These are phyloP conservation scores for Rhizoglyphus robini DNA, from an alignment of 1,140 invertebrate genomes.

Conservation along the genomic window DNA sequence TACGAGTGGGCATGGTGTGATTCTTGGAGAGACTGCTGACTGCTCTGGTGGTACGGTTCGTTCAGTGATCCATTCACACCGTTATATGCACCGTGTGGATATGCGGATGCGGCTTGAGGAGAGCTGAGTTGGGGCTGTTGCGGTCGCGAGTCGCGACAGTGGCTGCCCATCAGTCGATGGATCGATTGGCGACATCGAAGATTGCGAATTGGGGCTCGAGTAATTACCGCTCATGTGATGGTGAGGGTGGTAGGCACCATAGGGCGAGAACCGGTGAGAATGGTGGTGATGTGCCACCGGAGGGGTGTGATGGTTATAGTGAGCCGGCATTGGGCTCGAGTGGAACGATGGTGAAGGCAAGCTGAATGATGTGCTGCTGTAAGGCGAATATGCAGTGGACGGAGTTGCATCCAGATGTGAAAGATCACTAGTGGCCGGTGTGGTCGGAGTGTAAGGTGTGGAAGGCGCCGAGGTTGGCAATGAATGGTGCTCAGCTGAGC, in stretches of 20 bases:
- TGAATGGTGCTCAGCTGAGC: not conserved
- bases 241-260: not conserved
- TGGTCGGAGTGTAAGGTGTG: not conserved
- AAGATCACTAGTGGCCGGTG: not conserved
- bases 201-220: not conserved
- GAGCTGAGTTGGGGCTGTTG: slow-evolving; percentile 1
- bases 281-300: not conserved
- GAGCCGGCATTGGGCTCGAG: not conserved
- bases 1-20: not conserved
- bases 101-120: not conserved
- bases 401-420: not conserved
- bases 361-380: not conserved
- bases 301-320: not conserved
- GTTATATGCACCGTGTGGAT: not conserved
- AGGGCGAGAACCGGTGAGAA: not conserved
- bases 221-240: not conserved
- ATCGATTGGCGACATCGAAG: not conserved
- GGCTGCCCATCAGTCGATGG: not conserved
- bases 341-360: not conserved
- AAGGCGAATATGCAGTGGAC: not conserved
- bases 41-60: not conserved
- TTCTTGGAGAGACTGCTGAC: not conserved
- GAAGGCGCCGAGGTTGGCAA: not conserved
- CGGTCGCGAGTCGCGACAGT: not conserved
- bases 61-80: not conserved